phyloP scores from a whole-genome alignment of 2,888 invertebrate species.

The Lampropteryx suffumata region DNA sequence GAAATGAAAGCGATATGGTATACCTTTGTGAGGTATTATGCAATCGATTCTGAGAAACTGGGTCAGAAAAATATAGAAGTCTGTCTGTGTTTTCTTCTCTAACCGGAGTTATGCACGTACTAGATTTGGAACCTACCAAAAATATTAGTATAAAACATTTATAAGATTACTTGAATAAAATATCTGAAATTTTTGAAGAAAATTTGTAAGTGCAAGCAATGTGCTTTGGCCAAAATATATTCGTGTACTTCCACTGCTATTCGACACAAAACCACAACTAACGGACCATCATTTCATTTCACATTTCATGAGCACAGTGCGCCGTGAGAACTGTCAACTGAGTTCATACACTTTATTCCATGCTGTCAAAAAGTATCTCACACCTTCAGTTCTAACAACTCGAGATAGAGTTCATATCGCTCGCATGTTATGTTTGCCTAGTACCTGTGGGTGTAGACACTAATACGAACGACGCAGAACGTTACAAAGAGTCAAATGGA shows the following conservation, averaged over 20 bases:
- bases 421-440: constrained; percentile 11
- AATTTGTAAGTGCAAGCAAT: not conserved
- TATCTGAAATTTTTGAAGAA: not conserved
- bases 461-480: constrained; percentile 31
- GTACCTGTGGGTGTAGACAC: constrained; percentile 32
- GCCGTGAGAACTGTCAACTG: constrained; percentile 69
- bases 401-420: constrained; percentile 18
- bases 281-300: constrained; percentile 61
- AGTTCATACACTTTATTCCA: constrained; percentile 31
- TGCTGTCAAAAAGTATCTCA: constrained; percentile 15
- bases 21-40: constrained; percentile 19
- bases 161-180: too few relatives aligned
- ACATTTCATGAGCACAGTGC: constrained; percentile 60
- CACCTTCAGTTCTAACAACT: constrained; percentile 9
- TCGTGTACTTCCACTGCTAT: constrained; percentile 8
- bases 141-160: too few relatives aligned
- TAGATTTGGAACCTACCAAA: too few relatives aligned
- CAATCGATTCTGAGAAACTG: constrained; percentile 8
- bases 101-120: not conserved
- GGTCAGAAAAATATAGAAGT: not conserved
- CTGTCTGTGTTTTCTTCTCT: too few relatives aligned
- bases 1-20: constrained; percentile 15
- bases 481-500: constrained; percentile 31
- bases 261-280: constrained; percentile 44
- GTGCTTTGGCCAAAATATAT: not conserved